Conservation (phyloP, 1,140 invertebrate species). For the Drosophila littoralis region DNA sequence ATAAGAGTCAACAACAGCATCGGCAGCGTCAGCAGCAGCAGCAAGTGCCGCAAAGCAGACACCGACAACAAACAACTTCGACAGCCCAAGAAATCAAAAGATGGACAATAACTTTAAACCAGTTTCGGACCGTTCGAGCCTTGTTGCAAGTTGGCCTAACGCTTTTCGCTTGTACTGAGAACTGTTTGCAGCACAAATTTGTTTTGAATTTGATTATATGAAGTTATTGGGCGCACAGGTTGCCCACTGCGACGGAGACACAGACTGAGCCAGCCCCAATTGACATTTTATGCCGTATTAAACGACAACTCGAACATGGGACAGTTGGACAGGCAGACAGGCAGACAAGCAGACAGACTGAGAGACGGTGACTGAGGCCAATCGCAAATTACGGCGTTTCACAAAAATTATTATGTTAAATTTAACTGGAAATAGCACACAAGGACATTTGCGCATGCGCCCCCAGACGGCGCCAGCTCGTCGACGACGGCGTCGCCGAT, state of each 20-base stretch:
- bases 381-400: slow-evolving; percentile 71
- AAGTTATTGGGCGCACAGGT: slow-evolving; percentile 61
- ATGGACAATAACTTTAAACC: slow-evolving; percentile 83
- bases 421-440: slow-evolving; percentile 75
- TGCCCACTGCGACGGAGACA: slow-evolving; percentile 29
- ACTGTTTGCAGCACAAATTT: slow-evolving; percentile 69
- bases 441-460: slow-evolving; percentile 80
- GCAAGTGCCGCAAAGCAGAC: slow-evolving; percentile 60
- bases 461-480: slow-evolving; percentile 73
- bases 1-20: slow-evolving; percentile 75
- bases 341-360: slow-evolving; percentile 17
- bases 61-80: slow-evolving; percentile 45
- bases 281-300: slow-evolving; percentile 80
- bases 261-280: slow-evolving; percentile 56
- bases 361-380: slow-evolving; percentile 29
- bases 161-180: slow-evolving; percentile 59
- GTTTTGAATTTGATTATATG: slow-evolving; percentile 79
- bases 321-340: slow-evolving; percentile 24
- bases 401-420: slow-evolving; percentile 80
- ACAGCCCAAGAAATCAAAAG: slow-evolving; percentile 79
- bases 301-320: slow-evolving; percentile 50
- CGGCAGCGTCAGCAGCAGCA: slow-evolving; percentile 43
- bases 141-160: slow-evolving; percentile 57
- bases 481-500: slow-evolving; percentile 61
- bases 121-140: slow-evolving; percentile 69